Evolutionary conservation across 2,888 invertebrate species (phyloP), one percentile per base, ranked within the genome.

Genomic region (Neoascia interrupta): DNA sequence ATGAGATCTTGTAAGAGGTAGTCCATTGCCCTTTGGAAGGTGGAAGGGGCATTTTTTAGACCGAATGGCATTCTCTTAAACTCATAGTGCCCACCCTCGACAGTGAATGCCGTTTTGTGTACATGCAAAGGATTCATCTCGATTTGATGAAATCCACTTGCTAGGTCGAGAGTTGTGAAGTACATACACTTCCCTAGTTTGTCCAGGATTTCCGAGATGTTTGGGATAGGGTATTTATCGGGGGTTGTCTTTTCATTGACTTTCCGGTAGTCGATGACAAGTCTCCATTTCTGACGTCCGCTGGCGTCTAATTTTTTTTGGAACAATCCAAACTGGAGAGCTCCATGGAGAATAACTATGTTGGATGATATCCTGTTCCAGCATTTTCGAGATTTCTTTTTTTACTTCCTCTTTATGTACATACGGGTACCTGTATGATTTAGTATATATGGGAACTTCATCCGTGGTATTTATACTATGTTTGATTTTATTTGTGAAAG

Each of bases 41-140:
- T 26, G 8, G 26, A 26, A 5, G 26, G 26, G 8, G 26, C 26
- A 8, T n/a, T n/a, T n/a, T n/a, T n/a, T n/a, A n/a, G n/a, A n/a
- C n/a, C n/a, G n/a, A n/a, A n/a, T n/a, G n/a, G n/a, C n/a, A n/a
- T n/a, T n/a, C n/a, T n/a, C n/a, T n/a, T n/a, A n/a, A n/a, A n/a
- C n/a, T n/a, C n/a, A 26, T 26, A 26, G 8, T 26, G 26, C 5
- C 26, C 26, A 26, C 26, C 26, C 8, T 26, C 39, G 5, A 75
- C 75, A 11, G 49, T 70, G 18, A 83, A 81, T 1, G 81, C 81
- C 0, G 81, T 81, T 61, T 81, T 81, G 0, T 51, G 39, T 4
- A 58, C 69, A 3, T 45, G 45, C 19, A 23, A 23, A 11, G 26
- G 45, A 13, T 45, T 26, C 45, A 45, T n/a, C 45, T 43, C 43